Base-by-base conservation (phyloP, 2,888 invertebrate genomes). In the Mesorhabditis spiculigera region DNA sequence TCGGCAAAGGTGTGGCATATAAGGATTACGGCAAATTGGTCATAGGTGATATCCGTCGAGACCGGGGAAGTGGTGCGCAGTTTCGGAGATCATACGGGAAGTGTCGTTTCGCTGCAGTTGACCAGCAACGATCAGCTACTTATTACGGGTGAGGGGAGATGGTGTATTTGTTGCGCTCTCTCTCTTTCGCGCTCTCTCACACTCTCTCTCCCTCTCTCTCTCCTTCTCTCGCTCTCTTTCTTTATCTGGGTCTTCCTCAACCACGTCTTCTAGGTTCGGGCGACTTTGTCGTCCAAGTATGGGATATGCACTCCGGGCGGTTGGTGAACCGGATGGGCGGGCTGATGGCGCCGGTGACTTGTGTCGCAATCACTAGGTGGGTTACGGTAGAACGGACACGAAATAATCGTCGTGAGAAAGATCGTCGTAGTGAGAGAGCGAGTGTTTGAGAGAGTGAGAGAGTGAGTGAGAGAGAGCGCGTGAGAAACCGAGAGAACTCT, bases 81-180 rank as follows among this genome's bases (percentile, higher is more conserved):
- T 90, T 93, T 94, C 68, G 92, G 92, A 85, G 92, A 93, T 85
- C 94, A 94, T 87, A 90, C 92, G 43, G 93, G 93, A 3, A 90
- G 93, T n/a, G 92, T 95, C 5, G 93, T 92, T 2, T 90, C 91
- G 0, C 90, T 95, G 1, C 90, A 91, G 82, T 91, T 93, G 4
- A 92, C 93, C 73, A 90, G 91, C 72, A 91, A 92, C 66, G 92
- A 93, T 68, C 93, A 93, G 78, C 92, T 95, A 63, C 88, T 95
- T 68, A 92, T 93, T 41, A 93, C 94, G 10, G 92, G 93, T 84
- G 76, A 45, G 62, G 6, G 6, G n/a, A n/a, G n/a, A n/a, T n/a
- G n/a, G 63, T 8, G 63, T 1, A 63, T n/a, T 6, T 8, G 28
- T 28, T 28, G 28, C 28, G 28, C 28, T 28, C 28, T 28, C 28